Percentiles rank a stretch among this genome's conserved stretches.
Conservation (phyloP, 2,113 vertebrate species). For the Microcebus ravelobensis region DNA sequence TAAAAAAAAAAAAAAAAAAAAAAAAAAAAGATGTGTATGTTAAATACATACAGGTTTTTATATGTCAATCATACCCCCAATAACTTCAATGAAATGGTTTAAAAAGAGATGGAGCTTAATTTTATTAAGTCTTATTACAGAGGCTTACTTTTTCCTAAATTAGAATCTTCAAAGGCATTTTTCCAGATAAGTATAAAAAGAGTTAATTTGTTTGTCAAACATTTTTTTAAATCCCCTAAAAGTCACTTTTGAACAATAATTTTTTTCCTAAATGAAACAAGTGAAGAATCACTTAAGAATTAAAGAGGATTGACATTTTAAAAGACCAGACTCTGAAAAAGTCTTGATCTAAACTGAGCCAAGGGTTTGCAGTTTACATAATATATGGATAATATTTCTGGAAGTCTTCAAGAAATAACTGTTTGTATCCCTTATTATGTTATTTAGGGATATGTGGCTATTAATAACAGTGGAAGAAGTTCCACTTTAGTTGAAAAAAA, state of each 20-base stretch:
- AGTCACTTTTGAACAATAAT: background rate
- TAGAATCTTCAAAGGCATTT: slow-evolving; percentile 35
- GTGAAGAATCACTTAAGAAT: background rate
- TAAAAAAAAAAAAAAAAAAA: background rate
- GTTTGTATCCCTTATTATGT: background rate
- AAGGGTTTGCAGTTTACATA: background rate
- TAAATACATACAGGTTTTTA: background rate
- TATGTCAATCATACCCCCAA: background rate
- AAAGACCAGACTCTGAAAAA: slow-evolving; percentile 11
- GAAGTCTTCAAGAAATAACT: slow-evolving; percentile 3
- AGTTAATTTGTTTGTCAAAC: background rate
- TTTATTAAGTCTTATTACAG: slow-evolving; percentile 43
- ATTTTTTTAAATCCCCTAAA: background rate
- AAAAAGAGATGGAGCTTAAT: background rate
- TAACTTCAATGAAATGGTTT: background rate
- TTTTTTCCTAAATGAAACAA: slow-evolving; percentile 22
- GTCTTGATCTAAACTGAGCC: background rate
- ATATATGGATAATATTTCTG: background rate
- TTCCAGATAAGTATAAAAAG: background rate
- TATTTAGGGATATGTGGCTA: slow-evolving; percentile 5
- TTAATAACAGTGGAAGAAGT: background rate
- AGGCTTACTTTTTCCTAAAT: background rate
- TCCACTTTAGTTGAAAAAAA: slow-evolving; percentile 49
- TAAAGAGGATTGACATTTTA: background rate
- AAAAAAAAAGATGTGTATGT: background rate